Evolutionary conservation across 2,888 invertebrate species (phyloP).

Genomic region (Teleiodes luculella): DNA sequence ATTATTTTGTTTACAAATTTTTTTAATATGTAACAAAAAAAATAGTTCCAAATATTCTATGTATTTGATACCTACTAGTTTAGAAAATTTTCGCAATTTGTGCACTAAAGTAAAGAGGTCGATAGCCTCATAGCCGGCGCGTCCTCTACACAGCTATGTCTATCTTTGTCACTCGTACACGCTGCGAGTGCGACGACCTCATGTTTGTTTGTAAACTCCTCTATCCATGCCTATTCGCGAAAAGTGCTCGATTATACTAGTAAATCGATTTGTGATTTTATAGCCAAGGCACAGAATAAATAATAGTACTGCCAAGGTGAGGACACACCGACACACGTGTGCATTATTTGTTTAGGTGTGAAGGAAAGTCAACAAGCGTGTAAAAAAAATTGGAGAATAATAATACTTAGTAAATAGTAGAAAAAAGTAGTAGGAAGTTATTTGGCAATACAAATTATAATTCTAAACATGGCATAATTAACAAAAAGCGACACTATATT

Average conservation of each 20-base stretch:
- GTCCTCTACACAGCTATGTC: slow-evolving; percentile 39
- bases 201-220: slow-evolving; percentile 64
- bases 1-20: too few species aligned
- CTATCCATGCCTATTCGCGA: slow-evolving; percentile 28
- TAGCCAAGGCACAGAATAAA: too few species aligned
- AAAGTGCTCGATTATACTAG: not conserved
- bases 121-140: slow-evolving; percentile 55
- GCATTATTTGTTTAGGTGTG: slow-evolving; percentile 12
- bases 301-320: too few species aligned
- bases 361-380: not conserved
- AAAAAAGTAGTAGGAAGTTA: too few species aligned
- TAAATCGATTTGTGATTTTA: not conserved
- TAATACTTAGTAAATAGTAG: too few species aligned
- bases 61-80: too few species aligned
- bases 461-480: too few species aligned
- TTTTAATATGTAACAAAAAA: too few species aligned
- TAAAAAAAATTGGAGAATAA: too few species aligned
- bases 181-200: slow-evolving; percentile 46
- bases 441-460: too few species aligned
- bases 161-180: slow-evolving; percentile 40
- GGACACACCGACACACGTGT: not conserved
- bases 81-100: slow-evolving; percentile 36
- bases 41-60: too few species aligned
- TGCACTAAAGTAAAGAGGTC: slow-evolving; percentile 53
- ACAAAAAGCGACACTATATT: too few species aligned